These are phyloP conservation scores for Sepioteuthis lessoniana DNA, from an alignment of 2,888 invertebrate genomes.

Conservation along the genomic window DNA sequence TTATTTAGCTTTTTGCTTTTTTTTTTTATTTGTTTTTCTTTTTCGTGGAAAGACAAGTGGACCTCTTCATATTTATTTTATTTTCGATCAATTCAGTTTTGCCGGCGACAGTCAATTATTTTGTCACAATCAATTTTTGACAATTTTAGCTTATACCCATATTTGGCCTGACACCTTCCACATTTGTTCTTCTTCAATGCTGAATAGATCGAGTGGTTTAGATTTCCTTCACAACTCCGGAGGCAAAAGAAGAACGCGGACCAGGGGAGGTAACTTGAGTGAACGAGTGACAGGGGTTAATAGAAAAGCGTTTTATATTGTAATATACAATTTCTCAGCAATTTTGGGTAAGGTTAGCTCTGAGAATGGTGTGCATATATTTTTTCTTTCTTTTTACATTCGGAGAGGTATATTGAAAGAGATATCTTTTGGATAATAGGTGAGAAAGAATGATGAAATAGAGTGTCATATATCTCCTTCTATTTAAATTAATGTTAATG, in stretches of 20 bases:
- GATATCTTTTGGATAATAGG: too few relatives aligned
- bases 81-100: neutral
- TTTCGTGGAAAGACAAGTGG: neutral
- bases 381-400: too few relatives aligned
- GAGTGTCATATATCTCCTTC: too few relatives aligned
- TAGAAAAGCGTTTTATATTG: neutral
- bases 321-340: neutral
- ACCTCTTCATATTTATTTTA: neutral
- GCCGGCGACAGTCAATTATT: constrained; percentile 33
- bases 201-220: neutral
- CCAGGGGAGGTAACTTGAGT: neutral
- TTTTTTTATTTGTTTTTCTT: neutral
- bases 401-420: too few relatives aligned
- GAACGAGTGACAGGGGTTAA: too few relatives aligned
- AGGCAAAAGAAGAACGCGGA: neutral
- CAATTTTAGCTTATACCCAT: neutral
- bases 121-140: neutral
- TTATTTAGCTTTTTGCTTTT: neutral
- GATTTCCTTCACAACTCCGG: neutral
- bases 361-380: too few relatives aligned
- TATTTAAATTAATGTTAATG: too few relatives aligned
- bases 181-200: neutral
- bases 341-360: too few relatives aligned
- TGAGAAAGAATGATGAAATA: too few relatives aligned
- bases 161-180: neutral